These are phyloP conservation scores for Sorex fumeus DNA, from an alignment of 2,113 vertebrate species.

Conservation along the genomic window DNA sequence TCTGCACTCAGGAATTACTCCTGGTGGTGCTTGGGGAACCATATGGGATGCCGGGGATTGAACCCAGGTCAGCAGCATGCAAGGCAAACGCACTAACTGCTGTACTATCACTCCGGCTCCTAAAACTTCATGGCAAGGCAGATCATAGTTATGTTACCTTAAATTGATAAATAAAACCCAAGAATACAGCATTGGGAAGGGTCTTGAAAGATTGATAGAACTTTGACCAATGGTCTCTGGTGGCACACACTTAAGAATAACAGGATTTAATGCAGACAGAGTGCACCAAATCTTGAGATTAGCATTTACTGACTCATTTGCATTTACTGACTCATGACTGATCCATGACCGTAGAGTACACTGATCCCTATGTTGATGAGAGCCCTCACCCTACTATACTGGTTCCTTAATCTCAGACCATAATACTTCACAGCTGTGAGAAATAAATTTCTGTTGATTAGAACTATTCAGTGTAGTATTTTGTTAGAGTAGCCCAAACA, in stretches of 20 bases:
- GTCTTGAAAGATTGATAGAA: background rate
- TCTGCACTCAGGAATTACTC: no score
- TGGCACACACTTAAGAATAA: constrained; percentile 11
- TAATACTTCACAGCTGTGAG: background rate
- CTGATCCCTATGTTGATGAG: background rate
- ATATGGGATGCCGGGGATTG: no score
- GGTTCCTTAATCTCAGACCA: background rate
- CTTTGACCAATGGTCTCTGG: background rate
- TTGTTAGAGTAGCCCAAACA: background rate
- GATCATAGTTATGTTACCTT: background rate
- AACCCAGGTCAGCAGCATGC: no score
- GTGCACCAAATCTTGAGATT: constrained; percentile 9
- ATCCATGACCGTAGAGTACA: no score
- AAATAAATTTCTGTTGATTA: constrained; percentile 13
- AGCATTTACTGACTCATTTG: background rate
- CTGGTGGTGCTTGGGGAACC: no score
- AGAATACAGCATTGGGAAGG: background rate
- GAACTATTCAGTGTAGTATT: background rate
- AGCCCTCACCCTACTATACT: background rate
- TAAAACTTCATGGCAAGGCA: background rate
- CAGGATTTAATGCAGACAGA: background rate
- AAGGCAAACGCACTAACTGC: no score
- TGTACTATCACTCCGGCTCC: no score
- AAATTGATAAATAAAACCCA: background rate
- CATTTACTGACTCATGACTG: no score